These are phyloP conservation scores for Molanna angustata DNA, from an alignment of 2,888 invertebrate species.

Conservation along the genomic window DNA sequence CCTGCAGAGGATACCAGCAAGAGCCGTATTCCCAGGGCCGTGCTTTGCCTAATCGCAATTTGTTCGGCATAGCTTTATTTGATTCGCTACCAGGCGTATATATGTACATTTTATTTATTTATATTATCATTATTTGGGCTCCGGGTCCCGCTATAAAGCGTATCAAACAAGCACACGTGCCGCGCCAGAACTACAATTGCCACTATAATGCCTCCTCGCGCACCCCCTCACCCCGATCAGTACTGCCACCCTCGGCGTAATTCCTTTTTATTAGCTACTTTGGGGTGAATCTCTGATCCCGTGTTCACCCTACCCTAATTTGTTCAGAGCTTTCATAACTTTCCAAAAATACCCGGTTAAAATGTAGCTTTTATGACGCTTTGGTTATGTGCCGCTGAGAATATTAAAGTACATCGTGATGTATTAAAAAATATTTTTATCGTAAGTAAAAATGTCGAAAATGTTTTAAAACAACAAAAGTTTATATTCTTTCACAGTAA, in stretches of 20 bases:
- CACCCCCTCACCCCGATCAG: too few species aligned
- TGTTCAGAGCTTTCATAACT: constrained; percentile 19
- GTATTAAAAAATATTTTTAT: background rate
- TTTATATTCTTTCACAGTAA: too few species aligned
- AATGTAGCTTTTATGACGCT: too few species aligned
- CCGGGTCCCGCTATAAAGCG: constrained; percentile 4
- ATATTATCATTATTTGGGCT: constrained; percentile 4
- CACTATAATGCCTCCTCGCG: constrained; percentile 7
- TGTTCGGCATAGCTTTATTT: background rate
- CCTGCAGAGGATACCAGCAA: too few species aligned
- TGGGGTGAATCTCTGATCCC: constrained; percentile 23
- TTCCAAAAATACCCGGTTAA: too few species aligned
- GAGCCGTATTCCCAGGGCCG: too few species aligned
- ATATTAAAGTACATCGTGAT: background rate
- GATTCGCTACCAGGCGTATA: constrained; percentile 5
- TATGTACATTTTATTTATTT: constrained; percentile 10
- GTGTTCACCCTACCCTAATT: constrained; percentile 6
- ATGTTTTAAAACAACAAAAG: too few species aligned
- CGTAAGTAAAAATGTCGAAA: background rate
- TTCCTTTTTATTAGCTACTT: constrained; percentile 30
- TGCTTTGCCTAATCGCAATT: constrained; percentile 3
- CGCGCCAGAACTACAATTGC: constrained; percentile 18
- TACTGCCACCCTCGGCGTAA: constrained; percentile 15
- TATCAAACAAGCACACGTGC: constrained; percentile 26
- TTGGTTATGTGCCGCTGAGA: too few species aligned